Evolutionary conservation across 2,888 invertebrate species (phyloP), one percentile per base, ranked within the genome.

Genomic region (Tethea ocularis): DNA sequence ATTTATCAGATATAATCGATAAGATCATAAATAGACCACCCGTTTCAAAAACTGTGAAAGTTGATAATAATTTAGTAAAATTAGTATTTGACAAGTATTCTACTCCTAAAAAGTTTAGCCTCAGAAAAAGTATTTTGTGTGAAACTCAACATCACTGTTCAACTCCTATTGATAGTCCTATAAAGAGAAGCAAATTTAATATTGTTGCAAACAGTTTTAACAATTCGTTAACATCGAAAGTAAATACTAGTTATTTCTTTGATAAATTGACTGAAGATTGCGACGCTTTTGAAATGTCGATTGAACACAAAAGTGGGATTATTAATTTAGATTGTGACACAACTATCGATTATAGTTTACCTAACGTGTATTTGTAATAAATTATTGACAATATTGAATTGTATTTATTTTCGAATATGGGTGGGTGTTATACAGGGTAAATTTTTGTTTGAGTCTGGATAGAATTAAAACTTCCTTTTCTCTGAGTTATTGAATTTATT

Each of bases 211-310:
- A 78, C 66, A 74, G 72, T 62, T 78, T 77, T 6, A 75, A 78
- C 62, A 71, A 74, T 61, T 75, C 76, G 52, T 63, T 78, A 51
- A 71, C 64, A n/a, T 59, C 65, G 52, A 83, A 82, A 75, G 79
- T 80, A 24, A 89, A 88, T 67, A 91, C 74, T 1, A 95, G 94
- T 75, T 92, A 91, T 78, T 95, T 95, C 67, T 95, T 95, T 70
- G 93, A 93, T 67, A 85, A 86, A 66, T 67, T 88, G 57, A 87
- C 87, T 1, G 89, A 86, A 53, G 91, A 89, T 41, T 82, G 88
- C n/a, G 95, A 96, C 80, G 92, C 93, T 13, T 96, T 96, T 75
- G 95, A 95, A 82, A 89, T 93, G 73, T 93, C 95, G 4, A 79
- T 95, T 64, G 91, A 93, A 58, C 78, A 86, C 57, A 82, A 78